phyloP scores from a whole-genome alignment of 2,797 vertebrate genomes.

The Eulemur albifrons region DNA sequence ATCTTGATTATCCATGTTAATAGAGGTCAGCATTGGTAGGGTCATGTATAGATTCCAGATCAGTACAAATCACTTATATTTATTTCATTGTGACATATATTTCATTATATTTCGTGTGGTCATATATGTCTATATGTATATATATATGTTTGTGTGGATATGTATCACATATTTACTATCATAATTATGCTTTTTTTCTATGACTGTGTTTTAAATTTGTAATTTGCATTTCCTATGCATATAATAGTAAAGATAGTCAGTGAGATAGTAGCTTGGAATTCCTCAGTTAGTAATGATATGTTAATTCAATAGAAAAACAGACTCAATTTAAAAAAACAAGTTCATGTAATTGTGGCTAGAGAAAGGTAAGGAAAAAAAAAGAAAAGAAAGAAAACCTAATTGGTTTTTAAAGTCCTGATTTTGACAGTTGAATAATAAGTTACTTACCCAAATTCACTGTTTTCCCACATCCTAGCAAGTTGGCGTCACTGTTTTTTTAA shows the following conservation, averaged over 20 bases:
- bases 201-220: not conserved
- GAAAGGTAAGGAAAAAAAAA: not conserved
- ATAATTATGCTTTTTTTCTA: not conserved
- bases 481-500: not conserved
- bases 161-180: not conserved
- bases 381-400: not conserved
- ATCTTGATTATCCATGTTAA: constrained; percentile 15
- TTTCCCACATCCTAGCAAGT: not conserved
- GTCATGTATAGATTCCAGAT: not conserved
- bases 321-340: not conserved
- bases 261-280: not conserved
- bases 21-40: not conserved
- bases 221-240: not conserved
- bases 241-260: not conserved
- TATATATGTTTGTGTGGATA: not conserved
- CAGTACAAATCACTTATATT: not conserved
- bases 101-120: not conserved
- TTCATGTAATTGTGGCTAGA: not conserved
- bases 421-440: not conserved
- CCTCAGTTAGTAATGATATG: not conserved
- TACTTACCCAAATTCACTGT: not conserved
- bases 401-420: not conserved
- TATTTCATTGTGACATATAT: not conserved
- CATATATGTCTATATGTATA: not conserved
- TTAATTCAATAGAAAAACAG: not conserved